Percentiles rank a stretch among this genome's conserved stretches.
Conservation (phyloP, 2,113 vertebrate species). For the Sinocyclocheilus anophthalmus region DNA sequence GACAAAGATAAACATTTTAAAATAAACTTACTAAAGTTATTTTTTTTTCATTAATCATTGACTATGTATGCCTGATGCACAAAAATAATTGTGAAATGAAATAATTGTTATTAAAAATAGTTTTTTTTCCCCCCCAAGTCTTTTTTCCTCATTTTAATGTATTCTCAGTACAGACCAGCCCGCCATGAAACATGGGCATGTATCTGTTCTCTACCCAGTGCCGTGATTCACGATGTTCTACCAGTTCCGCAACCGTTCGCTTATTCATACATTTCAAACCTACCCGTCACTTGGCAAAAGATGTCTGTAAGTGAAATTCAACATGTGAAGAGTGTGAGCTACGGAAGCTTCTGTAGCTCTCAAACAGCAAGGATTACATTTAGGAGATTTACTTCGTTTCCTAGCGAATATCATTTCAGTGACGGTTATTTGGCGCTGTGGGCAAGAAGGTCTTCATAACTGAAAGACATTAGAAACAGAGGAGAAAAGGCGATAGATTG, state of each 20-base stretch:
- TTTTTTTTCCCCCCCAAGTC: too few species aligned
- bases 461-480: background rate
- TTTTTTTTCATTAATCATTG: too few species aligned
- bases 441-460: background rate
- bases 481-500: background rate
- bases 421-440: background rate
- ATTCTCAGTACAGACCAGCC: background rate
- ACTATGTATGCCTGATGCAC: too few species aligned
- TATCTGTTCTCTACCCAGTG: background rate
- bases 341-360: background rate
- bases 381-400: background rate
- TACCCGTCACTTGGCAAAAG: conserved; percentile 17
- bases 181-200: background rate
- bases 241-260: background rate
- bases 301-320: conserved; percentile 24
- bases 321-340: conserved; percentile 28
- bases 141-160: background rate
- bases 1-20: too few species aligned
- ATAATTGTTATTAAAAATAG: too few species aligned
- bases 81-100: too few species aligned
- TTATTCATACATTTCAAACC: conserved; percentile 36
- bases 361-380: background rate
- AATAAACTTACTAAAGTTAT: too few species aligned
- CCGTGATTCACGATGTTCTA: conserved; percentile 26
- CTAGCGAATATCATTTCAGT: background rate